These are phyloP conservation scores for Spatula clypeata DNA, from an alignment of 2,797 vertebrate genomes.

Conservation along the genomic window DNA sequence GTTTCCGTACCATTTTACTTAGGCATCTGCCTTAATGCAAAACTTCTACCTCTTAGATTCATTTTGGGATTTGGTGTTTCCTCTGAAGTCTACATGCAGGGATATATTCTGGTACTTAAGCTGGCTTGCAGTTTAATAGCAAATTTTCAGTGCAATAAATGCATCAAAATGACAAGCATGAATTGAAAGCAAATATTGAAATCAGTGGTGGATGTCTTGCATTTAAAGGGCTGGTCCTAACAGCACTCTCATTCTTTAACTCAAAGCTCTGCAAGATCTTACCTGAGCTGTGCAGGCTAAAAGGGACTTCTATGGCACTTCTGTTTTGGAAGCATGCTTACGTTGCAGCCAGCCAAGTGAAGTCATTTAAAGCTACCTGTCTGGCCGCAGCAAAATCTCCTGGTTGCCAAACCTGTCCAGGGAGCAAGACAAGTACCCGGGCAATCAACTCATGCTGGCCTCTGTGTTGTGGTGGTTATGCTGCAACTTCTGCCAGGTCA, in stretches of 20 bases:
- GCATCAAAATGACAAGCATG: not conserved
- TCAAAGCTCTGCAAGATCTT: not conserved
- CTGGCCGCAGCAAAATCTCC: not conserved
- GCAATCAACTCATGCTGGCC: not conserved
- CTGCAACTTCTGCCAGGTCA: not conserved
- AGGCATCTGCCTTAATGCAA: not conserved
- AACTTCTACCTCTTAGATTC: not conserved
- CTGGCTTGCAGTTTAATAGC: not conserved
- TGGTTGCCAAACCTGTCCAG: not conserved
- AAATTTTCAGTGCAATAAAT: not conserved
- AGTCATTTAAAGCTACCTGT: not conserved
- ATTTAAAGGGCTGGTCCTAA: not conserved
- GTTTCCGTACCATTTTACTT: not conserved
- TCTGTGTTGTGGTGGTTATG: not conserved
- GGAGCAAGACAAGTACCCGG: not conserved
- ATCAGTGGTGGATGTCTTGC: not conserved
- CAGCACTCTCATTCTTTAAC: not conserved
- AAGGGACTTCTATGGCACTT: not conserved
- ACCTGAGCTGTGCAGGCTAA: not conserved
- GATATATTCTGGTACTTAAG: not conserved
- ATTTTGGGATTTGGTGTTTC: not conserved
- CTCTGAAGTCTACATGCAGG: not conserved
- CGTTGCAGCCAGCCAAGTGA: fast-evolving
- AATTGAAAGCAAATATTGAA: not conserved
- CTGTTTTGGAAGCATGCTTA: not conserved